Percentiles rank a stretch among this genome's conserved stretches.
These are phyloP conservation scores for Microcebus ravelobensis DNA, from an alignment of 2,113 vertebrate species.

Conservation along the genomic window DNA sequence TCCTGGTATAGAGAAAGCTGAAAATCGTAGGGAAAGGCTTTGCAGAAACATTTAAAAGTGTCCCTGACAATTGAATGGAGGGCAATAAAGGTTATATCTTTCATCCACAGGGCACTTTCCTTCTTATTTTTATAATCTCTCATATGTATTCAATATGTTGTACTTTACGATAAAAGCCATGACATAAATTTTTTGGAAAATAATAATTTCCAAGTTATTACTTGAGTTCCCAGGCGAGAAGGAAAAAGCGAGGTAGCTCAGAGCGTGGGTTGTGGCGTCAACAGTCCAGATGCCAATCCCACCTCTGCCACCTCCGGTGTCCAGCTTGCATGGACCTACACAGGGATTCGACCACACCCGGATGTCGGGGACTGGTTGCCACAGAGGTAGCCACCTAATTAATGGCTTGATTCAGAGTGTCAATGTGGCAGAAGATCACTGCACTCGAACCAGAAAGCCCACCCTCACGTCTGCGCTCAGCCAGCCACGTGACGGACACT, in stretches of 20 bases:
- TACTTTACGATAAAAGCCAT: background rate
- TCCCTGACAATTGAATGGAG: background rate
- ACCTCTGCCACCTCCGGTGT: rapidly evolving
- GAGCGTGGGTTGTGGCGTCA: rapidly evolving
- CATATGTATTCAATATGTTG: background rate
- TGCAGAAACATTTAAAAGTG: background rate
- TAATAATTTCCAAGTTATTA: background rate
- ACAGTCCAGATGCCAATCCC: background rate
- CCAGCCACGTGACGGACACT: background rate
- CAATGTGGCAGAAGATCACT: rapidly evolving
- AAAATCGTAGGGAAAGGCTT: background rate
- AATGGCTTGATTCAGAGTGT: rapidly evolving
- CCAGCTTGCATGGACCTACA: rapidly evolving
- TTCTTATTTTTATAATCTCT: background rate
- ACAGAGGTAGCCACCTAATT: rapidly evolving
- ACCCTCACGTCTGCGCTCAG: background rate
- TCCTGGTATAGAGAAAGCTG: background rate
- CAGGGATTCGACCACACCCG: rapidly evolving
- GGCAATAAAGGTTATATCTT: background rate
- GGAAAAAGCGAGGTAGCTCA: rapidly evolving
- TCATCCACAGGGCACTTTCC: background rate
- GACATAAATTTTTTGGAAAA: background rate
- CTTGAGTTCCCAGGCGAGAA: no score
- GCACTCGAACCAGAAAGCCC: background rate
- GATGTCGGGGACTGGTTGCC: background rate